Evolutionary conservation across 1,140 invertebrate genomes (phyloP).

Genomic region (Glossosoma conforme): DNA sequence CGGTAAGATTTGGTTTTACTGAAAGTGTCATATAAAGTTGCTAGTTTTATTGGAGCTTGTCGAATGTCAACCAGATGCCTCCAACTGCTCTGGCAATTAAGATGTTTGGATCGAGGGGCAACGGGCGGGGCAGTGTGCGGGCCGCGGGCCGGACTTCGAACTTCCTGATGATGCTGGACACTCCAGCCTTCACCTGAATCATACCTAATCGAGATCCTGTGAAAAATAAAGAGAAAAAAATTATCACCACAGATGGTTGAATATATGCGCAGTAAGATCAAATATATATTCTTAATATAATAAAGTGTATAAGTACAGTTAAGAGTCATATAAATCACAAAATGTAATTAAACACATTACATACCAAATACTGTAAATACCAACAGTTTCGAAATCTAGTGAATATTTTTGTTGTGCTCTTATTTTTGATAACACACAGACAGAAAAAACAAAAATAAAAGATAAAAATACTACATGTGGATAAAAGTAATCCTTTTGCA

Average conservation of each 20-base stretch:
- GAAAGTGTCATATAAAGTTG: not conserved
- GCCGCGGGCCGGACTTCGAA: conserved; percentile 23
- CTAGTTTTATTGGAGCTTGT: conserved; percentile 5
- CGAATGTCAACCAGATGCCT: conserved; percentile 25
- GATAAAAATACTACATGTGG: too few species aligned
- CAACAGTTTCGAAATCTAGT: not conserved
- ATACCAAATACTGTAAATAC: not conserved
- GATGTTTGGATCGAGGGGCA: conserved; percentile 18
- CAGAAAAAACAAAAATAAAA: too few species aligned
- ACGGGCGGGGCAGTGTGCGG: conserved; percentile 12
- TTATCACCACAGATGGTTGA: not conserved
- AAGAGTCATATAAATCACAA: not conserved
- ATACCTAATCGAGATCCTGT: conserved; percentile 21
- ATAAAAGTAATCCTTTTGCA: too few species aligned
- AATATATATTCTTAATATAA: not conserved
- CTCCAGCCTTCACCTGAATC: conserved; percentile 17
- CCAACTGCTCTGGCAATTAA: conserved; percentile 13
- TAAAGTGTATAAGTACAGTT: not conserved
- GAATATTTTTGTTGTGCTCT: too few species aligned
- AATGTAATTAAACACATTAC: not conserved
- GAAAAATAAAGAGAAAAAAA: too few species aligned
- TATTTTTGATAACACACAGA: too few species aligned
- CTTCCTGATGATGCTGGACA: conserved; percentile 18
- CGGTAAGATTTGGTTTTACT: not conserved
- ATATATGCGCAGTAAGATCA: not conserved